A percentile compares a stretch with the other conserved stretches of the same genome.
These are phyloP conservation scores for Amphibalanus amphitrite DNA, from an alignment of 1,140 invertebrate species.

Conservation along the genomic window DNA sequence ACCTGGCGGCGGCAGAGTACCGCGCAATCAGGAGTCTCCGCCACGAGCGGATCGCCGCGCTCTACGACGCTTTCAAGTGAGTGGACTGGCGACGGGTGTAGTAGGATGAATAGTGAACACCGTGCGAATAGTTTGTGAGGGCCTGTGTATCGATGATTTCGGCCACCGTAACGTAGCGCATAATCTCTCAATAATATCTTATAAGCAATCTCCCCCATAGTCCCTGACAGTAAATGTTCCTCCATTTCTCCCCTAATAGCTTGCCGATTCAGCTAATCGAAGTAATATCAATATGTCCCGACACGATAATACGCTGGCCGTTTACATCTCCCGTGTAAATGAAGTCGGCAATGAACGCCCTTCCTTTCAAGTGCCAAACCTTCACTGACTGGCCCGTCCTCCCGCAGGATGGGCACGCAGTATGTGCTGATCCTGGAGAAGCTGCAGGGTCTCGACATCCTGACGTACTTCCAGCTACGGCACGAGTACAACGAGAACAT, in stretches of 20 bases:
- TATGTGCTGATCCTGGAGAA: slow-evolving; percentile 61
- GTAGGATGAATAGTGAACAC: too few species aligned
- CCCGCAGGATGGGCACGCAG: slow-evolving; percentile 5
- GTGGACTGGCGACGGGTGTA: not conserved
- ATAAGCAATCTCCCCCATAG: too few species aligned
- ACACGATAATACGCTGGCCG: too few species aligned
- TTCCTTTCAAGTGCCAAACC: too few species aligned
- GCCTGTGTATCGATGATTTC: too few species aligned
- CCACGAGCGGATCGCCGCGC: slow-evolving; percentile 63
- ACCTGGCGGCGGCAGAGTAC: slow-evolving; percentile 50
- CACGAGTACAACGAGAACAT: slow-evolving; percentile 81
- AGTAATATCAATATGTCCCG: too few species aligned
- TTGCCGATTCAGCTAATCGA: too few species aligned
- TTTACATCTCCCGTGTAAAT: not conserved
- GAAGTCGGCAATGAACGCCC: not conserved
- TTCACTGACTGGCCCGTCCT: slow-evolving; percentile 19
- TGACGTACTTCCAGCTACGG: slow-evolving; percentile 66
- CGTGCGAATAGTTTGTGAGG: too few species aligned
- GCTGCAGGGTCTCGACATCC: slow-evolving; percentile 73
- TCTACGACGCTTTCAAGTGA: slow-evolving; percentile 44
- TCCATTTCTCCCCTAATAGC: too few species aligned
- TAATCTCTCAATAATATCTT: too few species aligned
- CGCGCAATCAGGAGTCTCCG: slow-evolving; percentile 56
- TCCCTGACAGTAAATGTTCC: too few species aligned
- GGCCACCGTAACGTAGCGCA: too few species aligned